These are phyloP conservation scores for Phoeniculus purpureus DNA, from an alignment of 2,797 vertebrate genomes.

Conservation along the genomic window DNA sequence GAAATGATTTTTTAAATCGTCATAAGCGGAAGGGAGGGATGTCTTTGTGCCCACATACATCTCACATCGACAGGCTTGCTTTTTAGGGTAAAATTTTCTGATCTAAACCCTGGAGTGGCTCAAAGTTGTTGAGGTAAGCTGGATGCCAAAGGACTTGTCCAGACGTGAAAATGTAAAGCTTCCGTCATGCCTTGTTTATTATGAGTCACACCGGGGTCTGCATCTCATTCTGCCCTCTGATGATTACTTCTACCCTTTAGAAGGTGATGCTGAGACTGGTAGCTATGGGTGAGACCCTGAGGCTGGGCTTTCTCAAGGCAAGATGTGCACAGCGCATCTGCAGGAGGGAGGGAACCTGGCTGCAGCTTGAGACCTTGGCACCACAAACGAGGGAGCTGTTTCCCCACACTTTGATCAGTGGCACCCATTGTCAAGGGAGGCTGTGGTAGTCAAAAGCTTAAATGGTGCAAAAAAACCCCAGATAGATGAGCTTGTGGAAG, in stretches of 20 bases:
- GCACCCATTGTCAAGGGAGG: background rate
- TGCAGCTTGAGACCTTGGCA: background rate
- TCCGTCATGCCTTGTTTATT: background rate
- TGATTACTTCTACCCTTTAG: background rate
- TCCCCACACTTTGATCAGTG: background rate
- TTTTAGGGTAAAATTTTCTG: background rate
- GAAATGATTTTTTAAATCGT: background rate
- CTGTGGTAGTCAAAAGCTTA: background rate
- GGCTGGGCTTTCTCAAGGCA: background rate
- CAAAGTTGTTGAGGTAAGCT: background rate
- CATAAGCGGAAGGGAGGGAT: background rate
- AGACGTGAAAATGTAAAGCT: background rate
- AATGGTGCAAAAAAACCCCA: background rate
- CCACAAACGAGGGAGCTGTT: background rate
- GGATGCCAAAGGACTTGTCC: background rate
- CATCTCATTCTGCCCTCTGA: background rate
- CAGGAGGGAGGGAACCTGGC: background rate
- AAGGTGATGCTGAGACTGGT: background rate
- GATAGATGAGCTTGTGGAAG: background rate
- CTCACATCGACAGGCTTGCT: background rate
- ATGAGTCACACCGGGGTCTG: background rate
- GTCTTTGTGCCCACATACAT: background rate
- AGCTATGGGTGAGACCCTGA: accelerated
- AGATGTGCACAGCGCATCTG: accelerated
- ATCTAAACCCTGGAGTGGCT: background rate